These are phyloP conservation scores for Laothoe populi DNA, from an alignment of 2,888 invertebrate genomes.

Conservation along the genomic window DNA sequence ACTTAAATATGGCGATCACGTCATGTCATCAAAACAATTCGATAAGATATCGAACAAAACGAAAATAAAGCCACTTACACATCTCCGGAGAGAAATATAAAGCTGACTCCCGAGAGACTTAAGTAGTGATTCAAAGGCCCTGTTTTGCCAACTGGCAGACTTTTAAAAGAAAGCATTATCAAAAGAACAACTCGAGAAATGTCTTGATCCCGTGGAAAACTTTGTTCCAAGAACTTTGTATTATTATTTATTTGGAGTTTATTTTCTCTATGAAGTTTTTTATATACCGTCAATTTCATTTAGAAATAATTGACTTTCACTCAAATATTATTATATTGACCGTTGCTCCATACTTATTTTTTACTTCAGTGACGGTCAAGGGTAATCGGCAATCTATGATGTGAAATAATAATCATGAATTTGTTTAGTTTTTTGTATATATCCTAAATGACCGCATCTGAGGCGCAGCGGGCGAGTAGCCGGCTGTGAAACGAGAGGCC, in stretches of 20 bases:
- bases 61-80: slow-evolving; percentile 12
- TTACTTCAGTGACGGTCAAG: no score
- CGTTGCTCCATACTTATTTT: no score
- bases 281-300: no score
- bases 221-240: background rate
- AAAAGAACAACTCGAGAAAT: slow-evolving; percentile 15
- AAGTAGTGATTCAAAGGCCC: slow-evolving; percentile 14
- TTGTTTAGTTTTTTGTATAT: no score
- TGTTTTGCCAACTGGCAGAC: slow-evolving; percentile 20
- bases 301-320: no score
- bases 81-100: slow-evolving; percentile 9
- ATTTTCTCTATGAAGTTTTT: background rate
- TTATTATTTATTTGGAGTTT: background rate
- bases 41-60: slow-evolving; percentile 19
- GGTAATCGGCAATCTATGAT: no score
- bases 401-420: no score
- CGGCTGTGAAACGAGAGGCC: no score
- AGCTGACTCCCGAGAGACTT: slow-evolving; percentile 22
- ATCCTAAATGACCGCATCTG: no score
- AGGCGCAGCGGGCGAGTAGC: no score
- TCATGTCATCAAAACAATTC: slow-evolving; percentile 4
- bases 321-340: no score
- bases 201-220: background rate
- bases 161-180: background rate
- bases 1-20: background rate